These are phyloP conservation scores for Tiliacea citrago DNA, from an alignment of 2,888 invertebrate genomes.

Conservation along the genomic window DNA sequence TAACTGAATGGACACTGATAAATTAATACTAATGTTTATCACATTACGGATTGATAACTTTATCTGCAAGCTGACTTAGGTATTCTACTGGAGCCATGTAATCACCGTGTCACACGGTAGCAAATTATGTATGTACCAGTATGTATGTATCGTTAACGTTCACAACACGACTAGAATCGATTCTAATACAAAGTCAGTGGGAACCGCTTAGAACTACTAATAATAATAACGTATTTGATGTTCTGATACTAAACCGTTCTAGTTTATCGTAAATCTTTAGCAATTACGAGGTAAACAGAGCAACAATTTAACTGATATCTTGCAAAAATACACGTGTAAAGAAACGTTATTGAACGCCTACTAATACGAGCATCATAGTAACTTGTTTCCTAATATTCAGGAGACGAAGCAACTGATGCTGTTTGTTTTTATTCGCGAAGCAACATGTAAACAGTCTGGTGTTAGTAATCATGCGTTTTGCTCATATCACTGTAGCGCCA, in stretches of 20 bases:
- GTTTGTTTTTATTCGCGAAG: constrained; percentile 27
- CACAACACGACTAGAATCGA: constrained; percentile 57
- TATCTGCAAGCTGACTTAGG: constrained; percentile 52
- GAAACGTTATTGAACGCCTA: constrained; percentile 19
- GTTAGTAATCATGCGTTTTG: constrained; percentile 45
- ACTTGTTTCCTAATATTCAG: constrained; percentile 21
- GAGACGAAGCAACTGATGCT: constrained; percentile 14
- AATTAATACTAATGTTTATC: constrained; percentile 59
- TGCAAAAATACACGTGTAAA: constrained; percentile 31
- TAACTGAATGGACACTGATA: constrained; percentile 61
- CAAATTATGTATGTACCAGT: constrained; percentile 47
- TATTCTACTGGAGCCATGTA: constrained; percentile 42
- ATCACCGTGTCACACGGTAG: constrained; percentile 46
- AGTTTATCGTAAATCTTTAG: constrained; percentile 32
- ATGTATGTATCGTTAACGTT: constrained; percentile 47
- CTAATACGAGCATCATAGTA: constrained; percentile 1
- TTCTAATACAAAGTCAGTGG: constrained; percentile 56
- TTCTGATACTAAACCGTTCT: constrained; percentile 37
- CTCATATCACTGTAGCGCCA: constrained; percentile 34
- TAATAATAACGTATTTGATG: constrained; percentile 37
- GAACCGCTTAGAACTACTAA: constrained; percentile 43
- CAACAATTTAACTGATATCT: constrained; percentile 30
- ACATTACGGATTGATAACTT: constrained; percentile 58
- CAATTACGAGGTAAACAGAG: constrained; percentile 40
- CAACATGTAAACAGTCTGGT: constrained; percentile 40